Conservation (phyloP, 2,888 invertebrate genomes). For the Drosophila aldrichi region DNA sequence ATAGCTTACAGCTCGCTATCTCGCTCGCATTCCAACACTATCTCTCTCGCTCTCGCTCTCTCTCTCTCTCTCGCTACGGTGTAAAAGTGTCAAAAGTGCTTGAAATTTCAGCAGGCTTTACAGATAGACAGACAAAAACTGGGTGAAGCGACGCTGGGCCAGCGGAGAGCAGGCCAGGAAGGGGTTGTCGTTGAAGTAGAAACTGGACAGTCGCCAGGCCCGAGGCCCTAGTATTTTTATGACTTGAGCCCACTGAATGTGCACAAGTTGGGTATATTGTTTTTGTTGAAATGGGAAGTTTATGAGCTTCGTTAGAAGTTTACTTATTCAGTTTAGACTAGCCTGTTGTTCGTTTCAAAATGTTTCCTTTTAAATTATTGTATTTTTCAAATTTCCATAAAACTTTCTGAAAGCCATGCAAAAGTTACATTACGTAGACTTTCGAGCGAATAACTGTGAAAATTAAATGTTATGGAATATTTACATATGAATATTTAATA, state of each 20-base stretch:
- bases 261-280: not conserved
- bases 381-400: not conserved
- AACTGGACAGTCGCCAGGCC: slow-evolving; percentile 60
- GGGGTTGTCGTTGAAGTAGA: slow-evolving; percentile 19
- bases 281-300: too few species aligned
- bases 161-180: not conserved
- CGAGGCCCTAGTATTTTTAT: slow-evolving; percentile 7
- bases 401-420: too few species aligned
- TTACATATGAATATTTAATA: too few species aligned
- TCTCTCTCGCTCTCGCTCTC: not conserved
- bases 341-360: not conserved
- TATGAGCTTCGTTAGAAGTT: too few species aligned
- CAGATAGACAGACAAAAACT: slow-evolving; percentile 28
- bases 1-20: slow-evolving; percentile 49
- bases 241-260: not conserved
- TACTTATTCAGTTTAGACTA: not conserved
- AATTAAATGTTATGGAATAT: too few species aligned
- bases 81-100: slow-evolving; percentile 79
- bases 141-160: slow-evolving; percentile 13
- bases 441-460: too few species aligned
- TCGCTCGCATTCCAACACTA: not conserved
- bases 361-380: not conserved
- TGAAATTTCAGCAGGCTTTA: slow-evolving; percentile 79
- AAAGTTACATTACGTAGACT: too few species aligned
- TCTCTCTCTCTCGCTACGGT: slow-evolving; percentile 2